phyloP scores from a whole-genome alignment of 2,888 invertebrate species.

The Nezara viridula region DNA sequence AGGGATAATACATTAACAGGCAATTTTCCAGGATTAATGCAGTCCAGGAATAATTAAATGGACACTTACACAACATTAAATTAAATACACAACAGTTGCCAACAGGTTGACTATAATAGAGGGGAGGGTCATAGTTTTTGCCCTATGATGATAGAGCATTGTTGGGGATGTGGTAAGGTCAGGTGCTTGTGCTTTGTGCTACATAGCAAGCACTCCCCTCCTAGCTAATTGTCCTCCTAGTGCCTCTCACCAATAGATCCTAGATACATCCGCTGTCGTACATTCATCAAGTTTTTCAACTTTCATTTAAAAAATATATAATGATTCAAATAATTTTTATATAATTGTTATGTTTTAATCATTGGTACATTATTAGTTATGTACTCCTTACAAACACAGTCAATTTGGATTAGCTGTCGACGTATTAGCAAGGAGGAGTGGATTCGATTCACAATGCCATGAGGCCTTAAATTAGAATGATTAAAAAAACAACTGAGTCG shows the following conservation, averaged over 20 bases:
- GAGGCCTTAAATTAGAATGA: too few species aligned
- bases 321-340: neutral
- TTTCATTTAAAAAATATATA: neutral
- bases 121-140: conserved; percentile 41
- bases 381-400: too few species aligned
- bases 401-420: too few species aligned
- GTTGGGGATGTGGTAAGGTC: neutral
- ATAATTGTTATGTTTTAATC: too few species aligned
- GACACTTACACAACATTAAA: too few species aligned
- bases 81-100: neutral
- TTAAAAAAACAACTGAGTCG: too few species aligned
- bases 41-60: neutral
- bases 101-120: neutral
- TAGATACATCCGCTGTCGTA: neutral
- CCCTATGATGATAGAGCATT: conserved; percentile 37
- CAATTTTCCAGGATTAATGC: neutral
- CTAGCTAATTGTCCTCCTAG: neutral
- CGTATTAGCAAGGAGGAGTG: too few species aligned
- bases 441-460: too few species aligned
- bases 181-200: conserved; percentile 10
- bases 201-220: neutral
- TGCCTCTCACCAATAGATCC: neutral
- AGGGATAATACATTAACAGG: too few species aligned
- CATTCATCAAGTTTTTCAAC: neutral
- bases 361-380: too few species aligned